Base-by-base conservation (phyloP, 2,113 vertebrate species). In the Cyanoramphus novaezelandiae region DNA sequence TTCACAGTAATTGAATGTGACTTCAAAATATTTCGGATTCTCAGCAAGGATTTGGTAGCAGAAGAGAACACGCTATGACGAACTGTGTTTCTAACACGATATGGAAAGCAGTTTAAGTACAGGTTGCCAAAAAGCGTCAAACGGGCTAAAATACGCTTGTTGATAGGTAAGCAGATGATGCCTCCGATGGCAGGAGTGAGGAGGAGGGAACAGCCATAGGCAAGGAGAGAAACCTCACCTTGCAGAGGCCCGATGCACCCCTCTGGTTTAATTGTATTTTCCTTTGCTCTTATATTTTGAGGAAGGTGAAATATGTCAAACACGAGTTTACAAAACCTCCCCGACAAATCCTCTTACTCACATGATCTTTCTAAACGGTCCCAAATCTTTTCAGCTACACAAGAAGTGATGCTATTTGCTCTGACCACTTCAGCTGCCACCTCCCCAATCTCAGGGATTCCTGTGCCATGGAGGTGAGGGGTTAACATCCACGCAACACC, bases 311-410 rank as follows among this genome's bases (percentile, higher is more conserved):
- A 62, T 65, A 92, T 27, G 62, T 76, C 69, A 72, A 87, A 92
- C 37, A 46, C 59, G 79, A 65, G 77, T 72, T 88, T 82, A 86
- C 75, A 89, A 96, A 95, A 76, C 76, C 93, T 63, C 90, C 86
- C 88, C 1, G 5, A 86, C 12, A 77, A 93, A 95, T 90, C 96
- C 88, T 92, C 92, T 95, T 93, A 86, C 77, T 92, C 95, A 90
- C 81, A 80, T 50, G 82, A 85, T 90, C 79, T 82, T 93, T 80
- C 92, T 75, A 7, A 88, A 88, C 33, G 29, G 55, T 17, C 82
- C 55, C 71, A 60, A 52, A 68, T 74, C 94, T 92, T 83, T 80
- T 29, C 93, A 83, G 5, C 72, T 3, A 55, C 4, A 4, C 63
- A 15, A 39, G 52, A 71, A 80, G 68, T 5, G 23, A 80, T 41